Conservation (phyloP, 2,797 vertebrate genomes). For the Gila robusta region DNA sequence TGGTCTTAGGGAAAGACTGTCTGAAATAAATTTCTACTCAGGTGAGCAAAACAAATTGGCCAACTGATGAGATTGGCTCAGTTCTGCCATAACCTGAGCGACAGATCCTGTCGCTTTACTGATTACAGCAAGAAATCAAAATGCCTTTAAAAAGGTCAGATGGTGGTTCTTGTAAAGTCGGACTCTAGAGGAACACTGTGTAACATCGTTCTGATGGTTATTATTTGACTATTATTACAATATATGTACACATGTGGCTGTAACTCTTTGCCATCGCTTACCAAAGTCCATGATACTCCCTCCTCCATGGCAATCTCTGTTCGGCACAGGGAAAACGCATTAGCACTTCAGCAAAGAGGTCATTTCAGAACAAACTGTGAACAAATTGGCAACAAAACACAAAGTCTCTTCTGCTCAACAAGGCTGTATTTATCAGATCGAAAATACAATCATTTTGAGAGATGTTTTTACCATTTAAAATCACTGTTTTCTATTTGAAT, state of each 20-base stretch:
- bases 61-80: background rate
- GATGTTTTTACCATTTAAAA: background rate
- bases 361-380: background rate
- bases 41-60: background rate
- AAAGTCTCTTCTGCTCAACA: background rate
- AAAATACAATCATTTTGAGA: background rate
- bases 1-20: background rate
- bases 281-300: slow-evolving; percentile 85
- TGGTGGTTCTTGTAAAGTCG: background rate
- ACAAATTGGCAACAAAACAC: no score
- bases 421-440: background rate
- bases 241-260: background rate
- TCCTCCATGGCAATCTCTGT: slow-evolving; percentile 87
- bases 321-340: background rate
- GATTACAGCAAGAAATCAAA: background rate
- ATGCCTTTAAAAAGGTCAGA: background rate
- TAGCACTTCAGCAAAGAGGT: background rate
- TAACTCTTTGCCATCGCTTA: slow-evolving; percentile 68
- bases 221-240: background rate
- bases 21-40: background rate
- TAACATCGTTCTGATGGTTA: background rate
- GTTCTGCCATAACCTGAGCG: background rate
- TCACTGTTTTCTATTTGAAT: background rate
- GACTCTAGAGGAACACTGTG: background rate
- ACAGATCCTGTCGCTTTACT: background rate